These are phyloP conservation scores for Zoanthus sansibaricus DNA, from an alignment of 92 coral and sea anemone genomes.

Conservation along the genomic window DNA sequence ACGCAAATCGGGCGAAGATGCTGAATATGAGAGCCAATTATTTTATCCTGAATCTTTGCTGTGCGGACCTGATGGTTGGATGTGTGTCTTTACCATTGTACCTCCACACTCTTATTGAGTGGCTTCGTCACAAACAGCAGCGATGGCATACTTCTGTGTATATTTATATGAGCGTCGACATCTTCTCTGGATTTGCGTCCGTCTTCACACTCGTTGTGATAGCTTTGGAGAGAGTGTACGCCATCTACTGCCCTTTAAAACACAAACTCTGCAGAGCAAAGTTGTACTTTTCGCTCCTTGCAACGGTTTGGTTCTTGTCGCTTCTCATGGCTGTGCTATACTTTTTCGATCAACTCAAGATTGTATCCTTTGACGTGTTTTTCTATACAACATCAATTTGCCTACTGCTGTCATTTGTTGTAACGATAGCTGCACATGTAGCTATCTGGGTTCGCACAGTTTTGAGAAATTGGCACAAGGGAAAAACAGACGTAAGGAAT, in stretches of 20 bases:
- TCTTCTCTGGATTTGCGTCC: slow-evolving; percentile 46
- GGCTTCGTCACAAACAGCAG: not conserved
- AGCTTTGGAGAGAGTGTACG: slow-evolving; percentile 35
- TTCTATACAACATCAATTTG: slow-evolving; percentile 37
- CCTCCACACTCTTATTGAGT: slow-evolving; percentile 9
- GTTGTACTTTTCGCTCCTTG: slow-evolving; percentile 24
- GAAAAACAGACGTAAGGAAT: not conserved
- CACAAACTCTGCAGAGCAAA: slow-evolving; percentile 38
- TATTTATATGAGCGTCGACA: not conserved
- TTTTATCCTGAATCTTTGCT: slow-evolving; percentile 36
- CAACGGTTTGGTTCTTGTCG: slow-evolving; percentile 19
- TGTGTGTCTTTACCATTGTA: slow-evolving; percentile 39
- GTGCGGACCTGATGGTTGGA: slow-evolving; percentile 37
- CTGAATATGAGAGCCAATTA: slow-evolving; percentile 32
- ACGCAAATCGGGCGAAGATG: slow-evolving; percentile 22
- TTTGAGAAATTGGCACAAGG: slow-evolving; percentile 7
- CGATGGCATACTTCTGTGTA: not conserved
- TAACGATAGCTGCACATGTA: slow-evolving; percentile 14
- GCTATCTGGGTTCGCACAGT: slow-evolving; percentile 39
- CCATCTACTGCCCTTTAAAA: slow-evolving; percentile 20
- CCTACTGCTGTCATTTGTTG: slow-evolving; percentile 13
- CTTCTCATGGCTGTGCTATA: slow-evolving; percentile 28
- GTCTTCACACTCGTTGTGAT: slow-evolving; percentile 39
- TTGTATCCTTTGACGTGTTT: slow-evolving; percentile 26
- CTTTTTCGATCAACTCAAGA: slow-evolving; percentile 30